A percentile compares a stretch with the other conserved stretches of the same genome.
Conservation (phyloP, 2,797 vertebrate species). For the Hydrocynus forskahlii region DNA sequence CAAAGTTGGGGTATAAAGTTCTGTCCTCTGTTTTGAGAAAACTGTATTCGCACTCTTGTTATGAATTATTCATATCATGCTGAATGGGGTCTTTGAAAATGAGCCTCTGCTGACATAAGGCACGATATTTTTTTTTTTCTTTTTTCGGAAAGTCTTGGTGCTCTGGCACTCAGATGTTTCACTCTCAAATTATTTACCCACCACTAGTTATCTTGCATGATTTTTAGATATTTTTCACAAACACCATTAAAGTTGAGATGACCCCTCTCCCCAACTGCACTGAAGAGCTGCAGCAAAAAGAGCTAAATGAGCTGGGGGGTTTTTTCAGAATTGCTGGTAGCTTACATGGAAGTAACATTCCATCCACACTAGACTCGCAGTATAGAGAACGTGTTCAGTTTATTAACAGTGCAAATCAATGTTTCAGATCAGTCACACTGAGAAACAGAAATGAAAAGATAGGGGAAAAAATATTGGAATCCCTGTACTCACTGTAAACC, state of each 20-base stretch:
- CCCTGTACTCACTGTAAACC: too few species aligned
- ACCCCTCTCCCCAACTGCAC: neutral
- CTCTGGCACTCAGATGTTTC: slow-evolving; percentile 33
- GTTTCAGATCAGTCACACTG: neutral
- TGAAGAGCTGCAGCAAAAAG: neutral
- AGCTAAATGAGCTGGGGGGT: slow-evolving; percentile 1
- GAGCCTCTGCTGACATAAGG: slow-evolving; percentile 46
- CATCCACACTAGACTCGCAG: neutral
- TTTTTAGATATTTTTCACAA: slow-evolving; percentile 27
- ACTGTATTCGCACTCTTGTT: slow-evolving; percentile 55
- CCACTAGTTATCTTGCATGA: slow-evolving; percentile 3
- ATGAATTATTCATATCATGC: slow-evolving; percentile 56
- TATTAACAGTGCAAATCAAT: neutral
- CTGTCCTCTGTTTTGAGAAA: slow-evolving; percentile 52
- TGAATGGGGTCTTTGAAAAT: slow-evolving; percentile 53
- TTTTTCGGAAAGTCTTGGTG: slow-evolving; percentile 32
- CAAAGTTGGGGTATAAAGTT: slow-evolving; percentile 46
- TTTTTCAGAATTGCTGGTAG: neutral
- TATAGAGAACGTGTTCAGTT: neutral
- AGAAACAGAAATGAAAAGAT: too few species aligned
- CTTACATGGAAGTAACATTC: neutral
- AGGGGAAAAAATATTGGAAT: too few species aligned
- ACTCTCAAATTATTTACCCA: slow-evolving; percentile 9
- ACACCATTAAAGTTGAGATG: slow-evolving; percentile 29
- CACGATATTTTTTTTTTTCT: slow-evolving; percentile 46